Conservation (phyloP, 2,113 vertebrate genomes). For the Saimiri boliviensis region DNA sequence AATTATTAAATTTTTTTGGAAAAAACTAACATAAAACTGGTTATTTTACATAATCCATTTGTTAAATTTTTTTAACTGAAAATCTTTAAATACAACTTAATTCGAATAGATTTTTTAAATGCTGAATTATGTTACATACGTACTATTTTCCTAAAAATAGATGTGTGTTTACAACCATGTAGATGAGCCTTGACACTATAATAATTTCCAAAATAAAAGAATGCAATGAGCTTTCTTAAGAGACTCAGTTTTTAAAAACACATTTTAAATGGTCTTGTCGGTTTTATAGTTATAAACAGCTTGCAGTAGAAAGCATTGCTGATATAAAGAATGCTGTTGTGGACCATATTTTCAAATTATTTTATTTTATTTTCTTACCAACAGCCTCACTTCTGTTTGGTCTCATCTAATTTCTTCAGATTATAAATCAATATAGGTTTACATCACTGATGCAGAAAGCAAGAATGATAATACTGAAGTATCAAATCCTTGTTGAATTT, state of each 20-base stretch:
- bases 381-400: not conserved
- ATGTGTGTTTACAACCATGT: not conserved
- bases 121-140: not conserved
- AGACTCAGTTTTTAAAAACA: not conserved
- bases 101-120: not conserved
- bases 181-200: not conserved
- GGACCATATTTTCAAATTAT: slow-evolving; percentile 8
- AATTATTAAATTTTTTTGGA: slow-evolving; percentile 17
- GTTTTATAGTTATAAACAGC: slow-evolving; percentile 3
- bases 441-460: not conserved
- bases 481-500: not conserved
- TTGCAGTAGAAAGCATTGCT: not conserved
- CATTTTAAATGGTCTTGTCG: not conserved
- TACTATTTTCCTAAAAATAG: not conserved
- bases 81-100: not conserved
- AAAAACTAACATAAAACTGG: not conserved
- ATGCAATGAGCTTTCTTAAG: not conserved
- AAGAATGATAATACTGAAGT: not conserved
- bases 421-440: not conserved
- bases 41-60: not conserved
- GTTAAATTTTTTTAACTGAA: not conserved
- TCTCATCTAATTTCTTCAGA: slow-evolving; percentile 36
- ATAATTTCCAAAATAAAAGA: slow-evolving; percentile 31
- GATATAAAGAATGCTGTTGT: not conserved
- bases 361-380: slow-evolving; percentile 25